Conservation (phyloP, 2,113 vertebrate genomes). For the Ardeotis arabs region DNA sequence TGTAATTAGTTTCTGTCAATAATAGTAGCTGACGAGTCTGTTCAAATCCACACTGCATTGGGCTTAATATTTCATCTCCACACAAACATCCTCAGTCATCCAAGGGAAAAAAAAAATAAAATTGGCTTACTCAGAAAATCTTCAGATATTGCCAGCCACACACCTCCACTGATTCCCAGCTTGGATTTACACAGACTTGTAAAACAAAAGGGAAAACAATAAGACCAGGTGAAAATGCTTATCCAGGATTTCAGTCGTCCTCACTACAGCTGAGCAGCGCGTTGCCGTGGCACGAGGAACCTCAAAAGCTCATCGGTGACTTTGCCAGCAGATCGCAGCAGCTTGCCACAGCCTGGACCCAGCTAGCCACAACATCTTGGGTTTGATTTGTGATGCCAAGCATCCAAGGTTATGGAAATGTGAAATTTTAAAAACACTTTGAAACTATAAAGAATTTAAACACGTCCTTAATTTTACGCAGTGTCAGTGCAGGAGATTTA, state of each 20-base stretch:
- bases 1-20: constrained; percentile 33
- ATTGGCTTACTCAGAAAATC: background rate
- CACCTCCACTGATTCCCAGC: background rate
- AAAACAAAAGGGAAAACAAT: background rate
- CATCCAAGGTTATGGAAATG: constrained; percentile 31
- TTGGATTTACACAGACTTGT: background rate
- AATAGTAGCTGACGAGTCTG: background rate
- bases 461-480: constrained; percentile 46
- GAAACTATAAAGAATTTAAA: constrained; percentile 53
- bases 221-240: background rate
- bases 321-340: background rate
- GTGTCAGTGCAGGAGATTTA: constrained; percentile 54
- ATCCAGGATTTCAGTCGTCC: background rate
- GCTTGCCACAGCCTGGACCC: background rate
- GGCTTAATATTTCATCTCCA: background rate
- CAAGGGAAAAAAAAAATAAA: background rate
- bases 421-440: constrained; percentile 1
- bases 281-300: background rate
- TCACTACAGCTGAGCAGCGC: background rate
- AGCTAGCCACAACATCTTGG: background rate
- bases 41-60: background rate
- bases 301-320: background rate
- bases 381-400: constrained; percentile 13
- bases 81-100: background rate
- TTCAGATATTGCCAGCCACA: background rate